Conservation (phyloP, 2,888 invertebrate species). For the Cerastis leucographa region DNA sequence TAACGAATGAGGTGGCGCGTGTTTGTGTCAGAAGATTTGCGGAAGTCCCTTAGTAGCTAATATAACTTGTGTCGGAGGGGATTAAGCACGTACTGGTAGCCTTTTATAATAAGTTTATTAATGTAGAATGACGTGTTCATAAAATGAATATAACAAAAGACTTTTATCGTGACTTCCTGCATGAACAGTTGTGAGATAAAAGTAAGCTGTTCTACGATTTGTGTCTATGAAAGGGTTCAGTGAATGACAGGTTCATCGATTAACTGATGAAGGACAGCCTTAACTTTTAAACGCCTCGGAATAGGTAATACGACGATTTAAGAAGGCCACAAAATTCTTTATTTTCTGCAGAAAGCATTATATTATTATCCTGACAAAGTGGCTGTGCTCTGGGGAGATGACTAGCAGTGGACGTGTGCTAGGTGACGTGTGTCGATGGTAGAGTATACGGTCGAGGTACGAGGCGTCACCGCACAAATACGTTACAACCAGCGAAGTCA, state of each 20-base stretch:
- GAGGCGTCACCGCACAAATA: too few species aligned
- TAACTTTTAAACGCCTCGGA: neutral
- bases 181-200: neutral
- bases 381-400: too few species aligned
- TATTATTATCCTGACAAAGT: too few species aligned
- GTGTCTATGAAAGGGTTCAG: neutral
- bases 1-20: neutral
- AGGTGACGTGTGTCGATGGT: too few species aligned
- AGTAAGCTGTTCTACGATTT: neutral
- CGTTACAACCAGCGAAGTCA: too few species aligned
- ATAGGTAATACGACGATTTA: too few species aligned
- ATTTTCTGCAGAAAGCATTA: too few species aligned
- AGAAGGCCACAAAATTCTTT: too few species aligned
- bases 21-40: neutral
- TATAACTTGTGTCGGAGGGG: neutral
- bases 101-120: neutral
- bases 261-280: neutral
- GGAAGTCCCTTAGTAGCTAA: neutral
- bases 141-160: neutral
- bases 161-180: neutral
- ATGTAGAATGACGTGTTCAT: neutral
- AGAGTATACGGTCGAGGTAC: too few species aligned
- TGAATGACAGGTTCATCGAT: neutral
- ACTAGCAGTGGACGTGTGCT: too few species aligned
- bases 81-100: neutral